phyloP scores from a whole-genome alignment of 1,140 invertebrate genomes.

The Branchinecta lindahli region DNA sequence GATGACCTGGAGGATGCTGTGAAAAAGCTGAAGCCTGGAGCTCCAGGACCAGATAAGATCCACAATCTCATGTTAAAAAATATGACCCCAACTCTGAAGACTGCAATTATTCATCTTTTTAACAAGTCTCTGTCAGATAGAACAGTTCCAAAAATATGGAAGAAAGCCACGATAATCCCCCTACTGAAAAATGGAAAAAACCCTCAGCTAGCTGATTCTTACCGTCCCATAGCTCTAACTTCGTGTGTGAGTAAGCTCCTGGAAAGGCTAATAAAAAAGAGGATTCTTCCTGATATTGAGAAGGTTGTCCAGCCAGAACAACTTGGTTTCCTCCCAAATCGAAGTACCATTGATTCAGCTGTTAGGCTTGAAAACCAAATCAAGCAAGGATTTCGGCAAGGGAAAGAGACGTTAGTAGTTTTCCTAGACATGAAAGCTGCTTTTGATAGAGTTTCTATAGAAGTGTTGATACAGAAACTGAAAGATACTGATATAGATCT shows the following conservation, averaged over 20 bases:
- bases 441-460: neutral
- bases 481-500: neutral
- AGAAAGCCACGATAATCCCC: too few relatives aligned
- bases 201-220: too few relatives aligned
- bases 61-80: neutral
- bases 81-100: neutral
- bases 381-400: too few relatives aligned
- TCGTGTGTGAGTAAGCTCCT: neutral
- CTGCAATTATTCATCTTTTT: neutral
- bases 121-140: neutral
- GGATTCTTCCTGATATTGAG: neutral
- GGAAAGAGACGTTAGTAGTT: too few relatives aligned
- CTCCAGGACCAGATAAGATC: neutral
- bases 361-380: too few relatives aligned
- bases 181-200: too few relatives aligned
- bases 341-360: too few relatives aligned
- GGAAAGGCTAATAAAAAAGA: constrained; percentile 5
- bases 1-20: neutral
- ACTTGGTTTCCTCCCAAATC: too few relatives aligned
- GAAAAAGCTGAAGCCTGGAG: neutral
- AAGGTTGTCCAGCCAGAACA: too few relatives aligned
- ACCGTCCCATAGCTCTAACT: too few relatives aligned
- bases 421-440: too few relatives aligned
- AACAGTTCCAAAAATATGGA: neutral
- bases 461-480: neutral